phyloP scores from a whole-genome alignment of 2,113 vertebrate genomes.

The Tichodroma muraria region DNA sequence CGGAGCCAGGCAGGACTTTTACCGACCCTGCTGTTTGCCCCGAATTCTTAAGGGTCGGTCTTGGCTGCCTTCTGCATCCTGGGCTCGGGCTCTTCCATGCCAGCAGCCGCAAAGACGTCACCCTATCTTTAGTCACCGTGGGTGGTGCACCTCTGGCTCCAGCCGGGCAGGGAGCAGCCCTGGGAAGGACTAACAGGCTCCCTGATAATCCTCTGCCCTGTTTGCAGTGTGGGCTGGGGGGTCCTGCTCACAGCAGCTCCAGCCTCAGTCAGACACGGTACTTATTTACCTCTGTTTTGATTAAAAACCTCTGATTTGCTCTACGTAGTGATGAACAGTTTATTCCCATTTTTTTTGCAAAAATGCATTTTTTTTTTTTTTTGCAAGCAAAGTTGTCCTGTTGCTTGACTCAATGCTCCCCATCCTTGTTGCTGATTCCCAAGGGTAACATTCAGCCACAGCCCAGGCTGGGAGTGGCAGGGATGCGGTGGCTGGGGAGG shows the following conservation, averaged over 20 bases:
- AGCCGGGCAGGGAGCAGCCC: neutral
- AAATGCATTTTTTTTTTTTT: no score
- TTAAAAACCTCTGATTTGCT: neutral
- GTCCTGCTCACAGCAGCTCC: neutral
- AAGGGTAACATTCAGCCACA: neutral
- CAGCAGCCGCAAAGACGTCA: neutral
- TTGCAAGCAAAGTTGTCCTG: neutral
- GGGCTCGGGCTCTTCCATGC: neutral
- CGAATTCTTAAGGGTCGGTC: neutral
- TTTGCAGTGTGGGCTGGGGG: neutral
- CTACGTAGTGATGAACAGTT: neutral
- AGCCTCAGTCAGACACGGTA: neutral
- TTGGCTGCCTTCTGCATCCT: neutral
- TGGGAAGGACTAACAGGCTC: neutral
- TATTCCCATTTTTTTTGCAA: neutral
- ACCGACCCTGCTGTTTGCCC: neutral
- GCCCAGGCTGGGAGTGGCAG: neutral
- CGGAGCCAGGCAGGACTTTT: neutral
- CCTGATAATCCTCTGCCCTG: neutral
- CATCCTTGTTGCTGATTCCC: neutral
- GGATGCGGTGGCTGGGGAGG: neutral
- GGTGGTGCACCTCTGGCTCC: neutral
- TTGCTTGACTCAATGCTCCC: neutral
- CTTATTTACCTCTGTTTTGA: neutral
- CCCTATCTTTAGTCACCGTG: neutral